A percentile compares a stretch with the other conserved stretches of the same genome.
phyloP scores from a whole-genome alignment of 2,113 vertebrate species.

The Telmatochromis sp. region DNA sequence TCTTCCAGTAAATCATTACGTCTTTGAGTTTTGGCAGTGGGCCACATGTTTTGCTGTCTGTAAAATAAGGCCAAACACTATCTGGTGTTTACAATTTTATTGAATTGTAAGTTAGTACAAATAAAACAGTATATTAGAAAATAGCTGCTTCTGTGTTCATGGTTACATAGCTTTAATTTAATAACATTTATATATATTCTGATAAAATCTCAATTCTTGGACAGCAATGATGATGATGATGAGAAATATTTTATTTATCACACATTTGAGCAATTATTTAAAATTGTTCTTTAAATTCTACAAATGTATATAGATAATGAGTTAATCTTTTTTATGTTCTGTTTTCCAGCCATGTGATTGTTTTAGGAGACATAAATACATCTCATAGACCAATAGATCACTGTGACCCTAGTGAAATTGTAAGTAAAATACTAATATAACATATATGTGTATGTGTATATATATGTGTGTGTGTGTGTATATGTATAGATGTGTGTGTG shows the following conservation, averaged over 20 bases:
- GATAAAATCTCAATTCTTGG: neutral
- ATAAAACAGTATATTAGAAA: neutral
- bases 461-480: rapidly evolving
- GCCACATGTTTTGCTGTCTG: neutral
- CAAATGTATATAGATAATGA: neutral
- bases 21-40: neutral
- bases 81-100: neutral
- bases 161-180: neutral
- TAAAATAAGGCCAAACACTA: neutral
- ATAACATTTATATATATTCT: neutral
- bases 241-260: neutral
- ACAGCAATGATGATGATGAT: neutral
- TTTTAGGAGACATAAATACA: constrained; percentile 86
- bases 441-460: rapidly evolving
- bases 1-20: neutral
- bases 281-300: neutral
- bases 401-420: constrained; percentile 77
- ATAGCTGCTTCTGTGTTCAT: neutral
- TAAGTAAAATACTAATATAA: constrained; percentile 55
- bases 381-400: constrained; percentile 82
- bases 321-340: neutral
- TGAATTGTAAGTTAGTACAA: neutral
- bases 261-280: neutral
- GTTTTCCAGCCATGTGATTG: constrained; percentile 78
- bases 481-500: too few relatives aligned